phyloP scores from a whole-genome alignment of 2,113 vertebrate species.

The Pterocles burchelli region DNA sequence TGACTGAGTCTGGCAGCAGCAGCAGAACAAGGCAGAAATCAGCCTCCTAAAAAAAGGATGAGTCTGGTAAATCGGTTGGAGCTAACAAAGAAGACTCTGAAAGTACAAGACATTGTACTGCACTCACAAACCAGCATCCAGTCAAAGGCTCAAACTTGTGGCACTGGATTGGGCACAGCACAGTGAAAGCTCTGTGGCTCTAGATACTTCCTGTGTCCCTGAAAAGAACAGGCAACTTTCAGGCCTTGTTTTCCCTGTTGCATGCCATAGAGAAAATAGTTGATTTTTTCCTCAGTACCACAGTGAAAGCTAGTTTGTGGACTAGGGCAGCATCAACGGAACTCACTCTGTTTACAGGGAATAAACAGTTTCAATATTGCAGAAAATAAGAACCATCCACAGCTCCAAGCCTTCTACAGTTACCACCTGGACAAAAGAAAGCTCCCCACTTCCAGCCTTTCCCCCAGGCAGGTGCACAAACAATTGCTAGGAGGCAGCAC shows the following conservation, averaged over 20 bases:
- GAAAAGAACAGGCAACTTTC: neutral
- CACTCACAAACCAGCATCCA: neutral
- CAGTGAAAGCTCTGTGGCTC: neutral
- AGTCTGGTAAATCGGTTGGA: neutral
- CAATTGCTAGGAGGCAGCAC: neutral
- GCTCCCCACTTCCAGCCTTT: neutral
- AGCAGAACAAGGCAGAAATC: neutral
- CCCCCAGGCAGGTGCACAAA: neutral
- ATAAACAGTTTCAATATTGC: neutral
- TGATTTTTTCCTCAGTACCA: neutral
- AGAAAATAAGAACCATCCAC: neutral
- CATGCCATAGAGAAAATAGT: neutral
- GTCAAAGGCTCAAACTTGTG: rapidly evolving
- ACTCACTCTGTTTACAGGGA: neutral
- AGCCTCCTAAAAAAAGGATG: neutral
- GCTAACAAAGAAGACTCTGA: neutral
- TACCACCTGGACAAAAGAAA: neutral
- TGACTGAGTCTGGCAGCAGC: neutral
- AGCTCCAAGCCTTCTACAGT: neutral
- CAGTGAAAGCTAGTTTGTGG: neutral
- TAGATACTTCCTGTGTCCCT: rapidly evolving
- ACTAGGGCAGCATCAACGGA: neutral
- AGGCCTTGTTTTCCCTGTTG: neutral
- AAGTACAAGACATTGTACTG: neutral
- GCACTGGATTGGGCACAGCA: neutral